phyloP scores from a whole-genome alignment of 2,113 vertebrate species.

The Ophthalmolycus amberensis region DNA sequence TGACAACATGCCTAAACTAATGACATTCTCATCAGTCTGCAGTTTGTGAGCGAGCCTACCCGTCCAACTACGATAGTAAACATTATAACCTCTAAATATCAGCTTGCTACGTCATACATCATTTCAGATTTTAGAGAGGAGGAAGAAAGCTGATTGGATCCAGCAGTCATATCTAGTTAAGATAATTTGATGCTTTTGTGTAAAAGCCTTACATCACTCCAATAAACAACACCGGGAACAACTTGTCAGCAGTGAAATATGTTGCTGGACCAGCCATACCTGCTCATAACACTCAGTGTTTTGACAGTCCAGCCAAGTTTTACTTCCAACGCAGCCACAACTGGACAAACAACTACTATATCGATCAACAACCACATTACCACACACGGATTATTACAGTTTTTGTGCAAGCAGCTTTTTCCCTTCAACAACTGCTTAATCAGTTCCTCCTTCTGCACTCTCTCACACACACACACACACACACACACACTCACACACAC shows the following conservation, averaged over 20 bases:
- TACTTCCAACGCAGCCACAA: not conserved
- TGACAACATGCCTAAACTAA: not conserved
- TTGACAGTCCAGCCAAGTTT: not conserved
- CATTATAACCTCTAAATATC: no score
- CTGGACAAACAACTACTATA: not conserved
- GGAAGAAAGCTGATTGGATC: not conserved
- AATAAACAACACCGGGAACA: not conserved
- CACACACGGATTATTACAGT: conserved; percentile 1
- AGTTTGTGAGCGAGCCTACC: not conserved
- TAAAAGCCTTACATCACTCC: not conserved
- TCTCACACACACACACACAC: conserved; percentile 17
- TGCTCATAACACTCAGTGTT: not conserved
- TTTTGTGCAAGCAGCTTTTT: conserved; percentile 51
- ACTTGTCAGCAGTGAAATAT: not conserved
- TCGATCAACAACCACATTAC: conserved; percentile 9
- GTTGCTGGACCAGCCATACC: not conserved
- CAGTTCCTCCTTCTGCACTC: conserved; percentile 46
- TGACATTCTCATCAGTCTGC: not conserved
- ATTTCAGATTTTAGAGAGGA: not conserved
- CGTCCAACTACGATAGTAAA: no score
- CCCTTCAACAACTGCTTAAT: conserved; percentile 50
- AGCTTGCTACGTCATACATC: no score
- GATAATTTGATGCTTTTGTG: not conserved
- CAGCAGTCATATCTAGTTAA: not conserved
- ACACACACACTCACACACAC: conserved; percentile 19